These are phyloP conservation scores for Microplitis demolitor DNA, from an alignment of 1,140 invertebrate genomes.

Conservation along the genomic window DNA sequence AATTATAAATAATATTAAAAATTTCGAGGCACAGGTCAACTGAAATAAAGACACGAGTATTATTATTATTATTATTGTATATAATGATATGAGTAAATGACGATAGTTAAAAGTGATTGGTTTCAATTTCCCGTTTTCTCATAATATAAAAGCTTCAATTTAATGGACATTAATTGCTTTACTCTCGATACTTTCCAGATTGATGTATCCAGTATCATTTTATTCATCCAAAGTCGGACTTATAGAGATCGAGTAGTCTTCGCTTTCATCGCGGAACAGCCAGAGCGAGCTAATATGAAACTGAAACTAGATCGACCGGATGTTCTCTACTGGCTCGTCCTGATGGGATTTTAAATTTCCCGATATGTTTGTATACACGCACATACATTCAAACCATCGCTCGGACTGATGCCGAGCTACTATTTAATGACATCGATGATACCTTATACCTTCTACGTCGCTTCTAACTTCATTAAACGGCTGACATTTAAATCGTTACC, in stretches of 20 bases:
- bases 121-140: slow-evolving; percentile 14
- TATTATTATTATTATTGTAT: not conserved
- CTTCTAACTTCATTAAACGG: too few species aligned
- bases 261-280: slow-evolving; percentile 45
- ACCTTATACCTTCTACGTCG: too few species aligned
- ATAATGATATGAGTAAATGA: not conserved
- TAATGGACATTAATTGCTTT: slow-evolving; percentile 42
- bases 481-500: too few species aligned
- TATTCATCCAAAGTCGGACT: slow-evolving; percentile 39
- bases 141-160: slow-evolving; percentile 15
- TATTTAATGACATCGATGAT: too few species aligned
- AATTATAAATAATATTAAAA: not conserved
- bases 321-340: slow-evolving; percentile 24
- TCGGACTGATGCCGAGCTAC: not conserved
- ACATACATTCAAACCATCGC: not conserved
- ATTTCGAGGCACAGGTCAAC: not conserved
- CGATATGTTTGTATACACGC: not conserved
- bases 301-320: slow-evolving; percentile 50
- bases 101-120: slow-evolving; percentile 3
- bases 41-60: not conserved
- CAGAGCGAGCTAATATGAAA: not conserved
- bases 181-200: slow-evolving; percentile 59
- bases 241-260: slow-evolving; percentile 43
- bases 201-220: slow-evolving; percentile 52
- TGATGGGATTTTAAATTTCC: not conserved